phyloP scores from a whole-genome alignment of 1,140 invertebrate species.

The Agraylea sexmaculata region DNA sequence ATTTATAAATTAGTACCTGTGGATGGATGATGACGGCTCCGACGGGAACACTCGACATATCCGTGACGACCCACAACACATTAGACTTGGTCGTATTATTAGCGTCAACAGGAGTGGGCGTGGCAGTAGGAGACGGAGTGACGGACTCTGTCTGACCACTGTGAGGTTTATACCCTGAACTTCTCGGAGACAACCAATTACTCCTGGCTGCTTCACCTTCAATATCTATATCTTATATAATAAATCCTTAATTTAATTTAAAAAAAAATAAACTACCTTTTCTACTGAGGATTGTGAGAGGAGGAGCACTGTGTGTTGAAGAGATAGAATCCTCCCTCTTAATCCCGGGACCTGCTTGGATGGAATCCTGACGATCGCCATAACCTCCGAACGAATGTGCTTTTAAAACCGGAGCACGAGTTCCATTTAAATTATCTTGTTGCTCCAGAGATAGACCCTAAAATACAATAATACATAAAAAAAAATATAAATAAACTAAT shows the following conservation, averaged over 20 bases:
- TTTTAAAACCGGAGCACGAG: constrained; percentile 55
- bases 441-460: constrained; percentile 47
- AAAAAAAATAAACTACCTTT: constrained; percentile 45
- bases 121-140: constrained; percentile 57
- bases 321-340: constrained; percentile 27
- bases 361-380: constrained; percentile 40
- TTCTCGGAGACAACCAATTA: constrained; percentile 62
- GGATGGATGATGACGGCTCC: constrained; percentile 81
- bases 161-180: constrained; percentile 65
- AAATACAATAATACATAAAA: constrained; percentile 9
- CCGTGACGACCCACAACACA: constrained; percentile 68
- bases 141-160: constrained; percentile 62
- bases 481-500: background rate
- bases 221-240: background rate
- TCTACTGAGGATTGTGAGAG: constrained; percentile 47
- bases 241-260: background rate
- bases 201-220: constrained; percentile 38
- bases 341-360: too few species aligned
- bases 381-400: constrained; percentile 80
- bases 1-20: constrained; percentile 30
- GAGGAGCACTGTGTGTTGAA: constrained; percentile 30
- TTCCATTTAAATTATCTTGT: constrained; percentile 43
- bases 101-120: constrained; percentile 16
- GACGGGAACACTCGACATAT: constrained; percentile 65
- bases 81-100: constrained; percentile 18